These are phyloP conservation scores for Holacanthella duospinosa DNA, from an alignment of 2,888 invertebrate species.

Conservation along the genomic window DNA sequence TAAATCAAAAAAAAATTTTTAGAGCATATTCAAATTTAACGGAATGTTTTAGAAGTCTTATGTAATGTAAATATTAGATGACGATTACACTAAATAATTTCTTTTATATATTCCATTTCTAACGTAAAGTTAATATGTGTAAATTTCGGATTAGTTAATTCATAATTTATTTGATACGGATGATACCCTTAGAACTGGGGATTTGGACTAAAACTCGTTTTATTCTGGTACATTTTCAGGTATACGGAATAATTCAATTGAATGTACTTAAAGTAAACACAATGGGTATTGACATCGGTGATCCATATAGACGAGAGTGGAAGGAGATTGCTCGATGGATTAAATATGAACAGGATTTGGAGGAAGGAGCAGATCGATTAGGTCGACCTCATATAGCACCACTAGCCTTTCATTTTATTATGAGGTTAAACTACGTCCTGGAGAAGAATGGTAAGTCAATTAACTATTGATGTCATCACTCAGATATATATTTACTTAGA, in stretches of 20 bases:
- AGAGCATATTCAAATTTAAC: not conserved
- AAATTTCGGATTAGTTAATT: too few relatives aligned
- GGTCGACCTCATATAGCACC: slow-evolving; percentile 92
- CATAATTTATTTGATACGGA: too few relatives aligned
- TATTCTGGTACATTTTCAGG: not conserved
- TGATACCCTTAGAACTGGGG: too few relatives aligned
- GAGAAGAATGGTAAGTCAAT: slow-evolving; percentile 49
- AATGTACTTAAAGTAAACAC: not conserved
- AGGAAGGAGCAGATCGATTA: slow-evolving; percentile 84
- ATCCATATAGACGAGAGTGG: slow-evolving; percentile 73
- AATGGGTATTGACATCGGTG: slow-evolving; percentile 40
- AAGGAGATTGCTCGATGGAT: slow-evolving; percentile 94
- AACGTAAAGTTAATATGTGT: too few relatives aligned
- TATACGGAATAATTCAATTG: slow-evolving; percentile 1
- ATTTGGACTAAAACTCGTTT: too few relatives aligned
- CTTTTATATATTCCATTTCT: too few relatives aligned
- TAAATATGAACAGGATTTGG: slow-evolving; percentile 95
- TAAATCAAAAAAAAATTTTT: not conserved
- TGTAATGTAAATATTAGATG: not conserved
- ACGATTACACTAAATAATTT: too few relatives aligned
- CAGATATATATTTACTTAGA: not conserved
- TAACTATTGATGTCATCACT: not conserved
- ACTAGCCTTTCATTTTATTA: slow-evolving; percentile 80
- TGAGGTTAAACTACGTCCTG: slow-evolving; percentile 75
- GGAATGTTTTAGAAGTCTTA: not conserved